Evolutionary conservation across 1,140 invertebrate species (phyloP).

Genomic region (Oppia nitens): DNA sequence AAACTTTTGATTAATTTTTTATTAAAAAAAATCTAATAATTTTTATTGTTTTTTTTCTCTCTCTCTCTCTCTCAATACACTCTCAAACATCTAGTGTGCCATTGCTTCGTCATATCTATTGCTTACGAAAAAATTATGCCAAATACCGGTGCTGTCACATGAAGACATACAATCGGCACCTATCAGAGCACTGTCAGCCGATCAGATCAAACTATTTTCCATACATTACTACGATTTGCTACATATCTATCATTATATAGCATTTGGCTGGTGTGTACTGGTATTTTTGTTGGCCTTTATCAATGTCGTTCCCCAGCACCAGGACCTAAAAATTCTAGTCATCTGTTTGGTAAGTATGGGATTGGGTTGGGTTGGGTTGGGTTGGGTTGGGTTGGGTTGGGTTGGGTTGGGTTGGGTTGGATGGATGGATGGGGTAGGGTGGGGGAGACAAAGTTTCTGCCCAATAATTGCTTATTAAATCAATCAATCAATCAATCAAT

Average conservation of each 20-base stretch:
- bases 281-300: not conserved
- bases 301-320: slow-evolving; percentile 4
- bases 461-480: no score
- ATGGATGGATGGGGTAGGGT: no score
- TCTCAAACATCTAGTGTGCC: not conserved
- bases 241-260: not conserved
- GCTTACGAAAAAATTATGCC: not conserved
- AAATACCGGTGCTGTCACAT: not conserved
- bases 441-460: no score
- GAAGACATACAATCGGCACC: not conserved
- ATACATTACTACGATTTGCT: slow-evolving; percentile 4
- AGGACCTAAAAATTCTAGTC: slow-evolving; percentile 1
- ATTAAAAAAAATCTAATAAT: no score
- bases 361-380: not conserved
- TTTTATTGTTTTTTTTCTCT: no score
- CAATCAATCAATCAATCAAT: not conserved
- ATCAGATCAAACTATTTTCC: not conserved
- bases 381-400: not conserved
- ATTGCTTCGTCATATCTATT: not conserved
- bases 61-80: not conserved
- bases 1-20: no score
- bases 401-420: not conserved
- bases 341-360: slow-evolving; percentile 1
- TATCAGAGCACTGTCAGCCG: not conserved
- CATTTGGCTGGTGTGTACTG: not conserved